Evolutionary conservation across 2,113 vertebrate genomes (phyloP).

Genomic region (Gopherus evgoodei): DNA sequence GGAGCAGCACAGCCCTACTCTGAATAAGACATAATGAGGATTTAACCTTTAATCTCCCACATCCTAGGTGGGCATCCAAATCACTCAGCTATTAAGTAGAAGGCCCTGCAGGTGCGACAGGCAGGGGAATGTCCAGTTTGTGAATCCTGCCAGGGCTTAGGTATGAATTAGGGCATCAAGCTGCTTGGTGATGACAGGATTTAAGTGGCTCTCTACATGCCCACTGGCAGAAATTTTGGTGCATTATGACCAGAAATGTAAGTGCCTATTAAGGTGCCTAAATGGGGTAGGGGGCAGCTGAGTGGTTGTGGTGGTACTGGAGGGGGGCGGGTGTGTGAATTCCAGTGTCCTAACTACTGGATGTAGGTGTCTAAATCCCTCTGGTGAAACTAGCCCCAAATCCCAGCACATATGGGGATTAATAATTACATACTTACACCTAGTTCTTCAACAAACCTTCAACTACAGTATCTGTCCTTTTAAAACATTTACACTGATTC

Average conservation of each 20-base stretch:
- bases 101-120: too few species aligned
- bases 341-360: neutral
- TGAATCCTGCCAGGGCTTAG: too few species aligned
- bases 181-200: too few species aligned
- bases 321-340: neutral
- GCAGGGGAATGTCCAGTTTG: too few species aligned
- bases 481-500: neutral
- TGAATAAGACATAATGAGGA: neutral
- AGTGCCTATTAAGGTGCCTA: neutral
- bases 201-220: too few species aligned
- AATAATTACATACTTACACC: neutral
- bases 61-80: too few species aligned
- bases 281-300: neutral
- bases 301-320: neutral
- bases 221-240: too few species aligned
- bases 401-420: neutral
- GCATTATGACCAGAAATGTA: neutral
- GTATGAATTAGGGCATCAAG: too few species aligned
- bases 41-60: neutral
- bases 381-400: neutral
- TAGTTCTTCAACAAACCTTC: neutral
- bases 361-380: neutral
- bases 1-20: neutral
- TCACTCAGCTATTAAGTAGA: too few species aligned
- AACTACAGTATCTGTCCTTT: neutral